Evolutionary conservation across 2,888 invertebrate genomes (phyloP), one percentile per base, ranked within the genome.

Genomic region (Melanotus villosus): DNA sequence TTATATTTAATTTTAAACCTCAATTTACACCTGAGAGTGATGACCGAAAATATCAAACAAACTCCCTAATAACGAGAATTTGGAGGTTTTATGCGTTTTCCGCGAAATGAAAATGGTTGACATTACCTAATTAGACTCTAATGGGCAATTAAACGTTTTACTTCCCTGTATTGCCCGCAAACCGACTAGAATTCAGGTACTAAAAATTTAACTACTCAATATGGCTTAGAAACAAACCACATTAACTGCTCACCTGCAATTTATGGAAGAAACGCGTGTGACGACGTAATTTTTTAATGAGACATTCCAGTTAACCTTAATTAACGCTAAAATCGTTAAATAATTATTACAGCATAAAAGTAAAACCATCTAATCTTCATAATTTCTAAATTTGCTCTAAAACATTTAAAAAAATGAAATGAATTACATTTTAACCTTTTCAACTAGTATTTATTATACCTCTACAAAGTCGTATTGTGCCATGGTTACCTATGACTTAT

Each of bases 131-230:
- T 47, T 18, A 26, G 19, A 47, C 19, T 47, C 47, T 47, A 47
- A 47, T 47, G 23, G 47, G 47, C 19, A 47, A 47, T 47, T 47
- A 47, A 47, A 26, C 12, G 43, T n/a, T 43, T n/a, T 19, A 14
- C 12, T 47, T 47, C 47, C 47, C 47, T 12, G 16, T 43, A 43
- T 10, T 43, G 43, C 7, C 43, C 19, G 9, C 19, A 43, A 43
- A 43, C 18, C 43, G 18, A 43, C 10, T 10, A 10, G 43, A 19
- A 9, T 43, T 43, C 18, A 43, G 10, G 23, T 23, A 19, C 19
- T 47, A 18, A 47, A 47, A 16, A 14, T 41, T 14, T 41, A 41
- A 41, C 14, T 14, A 41, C 12, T 41, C 14, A 9, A 16, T 41
- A 7, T 26, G 26, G 26, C 3, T 7, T n/a, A n/a, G 26, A 26